A percentile compares a stretch with the other conserved stretches of the same genome.
Evolutionary conservation across 1,140 invertebrate species (phyloP).

Genomic region (Nebria ingens): DNA sequence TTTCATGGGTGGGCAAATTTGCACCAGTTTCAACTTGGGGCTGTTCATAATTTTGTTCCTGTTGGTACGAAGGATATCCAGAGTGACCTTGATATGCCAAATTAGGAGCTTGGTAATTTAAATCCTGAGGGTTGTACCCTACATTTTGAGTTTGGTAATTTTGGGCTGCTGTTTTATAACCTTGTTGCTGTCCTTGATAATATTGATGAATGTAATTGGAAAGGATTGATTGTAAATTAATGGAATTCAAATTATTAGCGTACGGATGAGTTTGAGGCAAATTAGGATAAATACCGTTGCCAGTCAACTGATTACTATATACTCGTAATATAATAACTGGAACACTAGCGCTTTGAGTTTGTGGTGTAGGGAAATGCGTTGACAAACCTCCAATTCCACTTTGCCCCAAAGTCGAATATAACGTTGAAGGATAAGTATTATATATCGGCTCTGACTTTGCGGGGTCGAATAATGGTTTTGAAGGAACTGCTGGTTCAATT

Average conservation of each 20-base stretch:
- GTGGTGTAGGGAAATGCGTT: constrained; percentile 18
- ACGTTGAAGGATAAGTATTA: constrained; percentile 25
- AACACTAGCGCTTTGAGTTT: constrained; percentile 27
- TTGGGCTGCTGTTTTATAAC: constrained; percentile 9
- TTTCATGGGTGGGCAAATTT: constrained; percentile 24
- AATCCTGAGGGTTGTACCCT: constrained; percentile 14
- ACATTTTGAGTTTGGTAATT: constrained; percentile 12
- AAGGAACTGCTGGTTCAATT: background rate
- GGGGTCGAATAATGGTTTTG: background rate
- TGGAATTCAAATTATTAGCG: constrained; percentile 39
- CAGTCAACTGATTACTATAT: constrained; percentile 42
- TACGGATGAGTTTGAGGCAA: constrained; percentile 41
- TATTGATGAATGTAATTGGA: constrained; percentile 26
- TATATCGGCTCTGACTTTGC: background rate
- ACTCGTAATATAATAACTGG: constrained; percentile 44
- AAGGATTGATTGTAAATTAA: constrained; percentile 37
- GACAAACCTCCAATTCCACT: constrained; percentile 24
- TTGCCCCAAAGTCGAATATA: constrained; percentile 26
- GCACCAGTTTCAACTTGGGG: constrained; percentile 18
- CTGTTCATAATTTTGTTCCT: constrained; percentile 18
- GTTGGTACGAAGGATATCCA: constrained; percentile 17
- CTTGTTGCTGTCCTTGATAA: constrained; percentile 11
- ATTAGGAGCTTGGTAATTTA: constrained; percentile 29
- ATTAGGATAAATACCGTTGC: constrained; percentile 41
- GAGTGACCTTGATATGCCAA: constrained; percentile 27